Percentiles rank a stretch among this genome's conserved stretches.
Evolutionary conservation across 2,888 invertebrate genomes (phyloP).

Genomic region (Heteromurus nitidus): DNA sequence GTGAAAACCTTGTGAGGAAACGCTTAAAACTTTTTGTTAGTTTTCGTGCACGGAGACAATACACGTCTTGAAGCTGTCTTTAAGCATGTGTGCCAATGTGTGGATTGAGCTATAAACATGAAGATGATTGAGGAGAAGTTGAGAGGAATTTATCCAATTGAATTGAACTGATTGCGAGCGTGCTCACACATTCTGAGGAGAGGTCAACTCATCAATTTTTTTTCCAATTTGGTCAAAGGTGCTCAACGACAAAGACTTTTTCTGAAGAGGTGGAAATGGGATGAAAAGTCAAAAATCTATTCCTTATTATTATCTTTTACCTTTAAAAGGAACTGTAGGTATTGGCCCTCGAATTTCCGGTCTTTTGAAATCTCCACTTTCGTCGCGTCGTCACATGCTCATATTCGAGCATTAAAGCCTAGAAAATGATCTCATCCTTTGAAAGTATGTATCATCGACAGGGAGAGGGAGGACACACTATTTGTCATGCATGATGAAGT

Average conservation of each 20-base stretch:
- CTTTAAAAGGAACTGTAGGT: neutral
- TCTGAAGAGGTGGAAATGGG: slow-evolving; percentile 16
- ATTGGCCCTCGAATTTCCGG: slow-evolving; percentile 42
- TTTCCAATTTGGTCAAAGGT: slow-evolving; percentile 16
- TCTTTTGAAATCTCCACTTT: slow-evolving; percentile 31
- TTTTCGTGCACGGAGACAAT: no score
- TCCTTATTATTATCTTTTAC: neutral
- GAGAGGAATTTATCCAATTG: neutral
- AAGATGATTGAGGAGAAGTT: neutral
- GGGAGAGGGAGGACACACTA: slow-evolving; percentile 19
- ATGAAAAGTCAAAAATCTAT: neutral
- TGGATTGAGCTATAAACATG: neutral
- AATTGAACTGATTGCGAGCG: no score
- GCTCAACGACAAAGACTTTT: no score
- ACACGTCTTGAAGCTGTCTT: no score
- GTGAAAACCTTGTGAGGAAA: slow-evolving; percentile 39
- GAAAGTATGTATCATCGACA: slow-evolving; percentile 19
- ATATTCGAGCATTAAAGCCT: no score
- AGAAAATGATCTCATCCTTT: slow-evolving; percentile 46
- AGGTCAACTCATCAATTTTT: slow-evolving; percentile 21
- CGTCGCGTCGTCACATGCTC: slow-evolving; percentile 8
- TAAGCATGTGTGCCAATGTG: neutral
- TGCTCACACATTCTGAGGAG: no score
- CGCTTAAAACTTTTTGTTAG: slow-evolving; percentile 1
- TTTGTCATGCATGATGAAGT: slow-evolving; percentile 34